Evolutionary conservation across 2,113 vertebrate genomes (phyloP).

Genomic region (Eurystomus gularis): DNA sequence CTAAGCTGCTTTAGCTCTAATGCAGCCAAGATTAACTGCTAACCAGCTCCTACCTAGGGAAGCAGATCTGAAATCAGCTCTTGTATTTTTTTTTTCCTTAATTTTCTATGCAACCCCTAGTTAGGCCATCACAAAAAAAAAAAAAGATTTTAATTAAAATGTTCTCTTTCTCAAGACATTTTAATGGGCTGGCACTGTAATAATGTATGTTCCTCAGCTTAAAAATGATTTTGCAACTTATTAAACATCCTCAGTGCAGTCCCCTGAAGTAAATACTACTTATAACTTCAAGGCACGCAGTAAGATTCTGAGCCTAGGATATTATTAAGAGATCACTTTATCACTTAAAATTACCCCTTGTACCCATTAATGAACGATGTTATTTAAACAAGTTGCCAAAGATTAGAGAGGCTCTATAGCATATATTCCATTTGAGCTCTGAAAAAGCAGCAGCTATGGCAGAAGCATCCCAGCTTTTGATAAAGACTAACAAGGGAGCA

Average conservation of each 20-base stretch:
- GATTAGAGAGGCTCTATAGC: not conserved
- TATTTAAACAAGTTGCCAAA: not conserved
- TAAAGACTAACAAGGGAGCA: not conserved
- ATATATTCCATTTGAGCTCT: not conserved
- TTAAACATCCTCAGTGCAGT: not conserved
- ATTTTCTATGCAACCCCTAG: not conserved
- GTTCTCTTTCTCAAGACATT: not conserved
- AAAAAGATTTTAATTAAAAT: not conserved
- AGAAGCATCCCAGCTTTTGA: not conserved
- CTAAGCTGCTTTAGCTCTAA: conserved; percentile 45
- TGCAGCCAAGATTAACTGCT: conserved; percentile 33
- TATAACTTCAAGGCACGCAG: not conserved
- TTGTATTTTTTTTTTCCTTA: not conserved
- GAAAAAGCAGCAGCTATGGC: not conserved
- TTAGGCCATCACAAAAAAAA: not conserved
- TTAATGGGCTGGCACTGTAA: not conserved
- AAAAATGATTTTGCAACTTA: not conserved
- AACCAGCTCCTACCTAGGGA: not conserved
- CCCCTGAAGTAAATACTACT: not conserved
- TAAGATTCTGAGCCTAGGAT: not conserved
- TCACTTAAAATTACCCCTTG: not conserved
- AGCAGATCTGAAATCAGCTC: not conserved
- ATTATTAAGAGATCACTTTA: not conserved
- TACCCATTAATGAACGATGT: not conserved
- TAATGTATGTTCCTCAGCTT: not conserved